Percentiles rank a stretch among this genome's conserved stretches.
phyloP scores from a whole-genome alignment of 2,113 vertebrate species.

The Zapus hudsonius region DNA sequence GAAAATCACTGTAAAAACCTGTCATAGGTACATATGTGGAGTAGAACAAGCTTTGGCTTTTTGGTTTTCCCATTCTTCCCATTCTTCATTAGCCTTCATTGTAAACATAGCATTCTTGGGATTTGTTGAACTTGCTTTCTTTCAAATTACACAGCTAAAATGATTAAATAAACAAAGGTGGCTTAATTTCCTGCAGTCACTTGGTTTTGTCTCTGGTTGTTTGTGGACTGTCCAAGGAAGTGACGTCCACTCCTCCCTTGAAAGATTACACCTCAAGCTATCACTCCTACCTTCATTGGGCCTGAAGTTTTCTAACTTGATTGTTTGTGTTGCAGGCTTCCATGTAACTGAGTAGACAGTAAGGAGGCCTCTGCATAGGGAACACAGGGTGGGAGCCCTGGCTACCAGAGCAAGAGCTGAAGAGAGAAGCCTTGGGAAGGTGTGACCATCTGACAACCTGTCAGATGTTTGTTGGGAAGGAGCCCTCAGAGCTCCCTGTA shows the following conservation, averaged over 20 bases:
- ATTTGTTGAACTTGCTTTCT: not conserved
- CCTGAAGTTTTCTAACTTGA: not conserved
- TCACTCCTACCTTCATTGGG: not conserved
- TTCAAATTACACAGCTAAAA: not conserved
- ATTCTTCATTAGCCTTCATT: not conserved
- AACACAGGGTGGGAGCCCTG: not conserved
- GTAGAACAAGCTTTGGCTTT: rapidly evolving
- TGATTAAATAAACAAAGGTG: not conserved
- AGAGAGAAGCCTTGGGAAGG: not conserved
- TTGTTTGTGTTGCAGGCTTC: not conserved
- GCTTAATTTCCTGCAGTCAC: too few relatives aligned
- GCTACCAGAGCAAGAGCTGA: not conserved
- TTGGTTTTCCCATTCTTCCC: not conserved
- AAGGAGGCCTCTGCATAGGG: not conserved
- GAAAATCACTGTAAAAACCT: not conserved
- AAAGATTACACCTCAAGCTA: not conserved
- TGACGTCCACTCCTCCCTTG: not conserved
- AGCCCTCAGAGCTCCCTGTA: not conserved
- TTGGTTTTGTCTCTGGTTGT: not conserved
- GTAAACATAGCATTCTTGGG: not conserved
- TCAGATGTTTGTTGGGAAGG: not conserved
- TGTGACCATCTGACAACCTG: not conserved
- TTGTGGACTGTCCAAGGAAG: not conserved
- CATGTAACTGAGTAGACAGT: not conserved
- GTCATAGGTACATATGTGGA: not conserved